Percentiles rank a stretch among this genome's conserved stretches.
phyloP scores from a whole-genome alignment of 2,113 vertebrate species.

The Microtus montanus region DNA sequence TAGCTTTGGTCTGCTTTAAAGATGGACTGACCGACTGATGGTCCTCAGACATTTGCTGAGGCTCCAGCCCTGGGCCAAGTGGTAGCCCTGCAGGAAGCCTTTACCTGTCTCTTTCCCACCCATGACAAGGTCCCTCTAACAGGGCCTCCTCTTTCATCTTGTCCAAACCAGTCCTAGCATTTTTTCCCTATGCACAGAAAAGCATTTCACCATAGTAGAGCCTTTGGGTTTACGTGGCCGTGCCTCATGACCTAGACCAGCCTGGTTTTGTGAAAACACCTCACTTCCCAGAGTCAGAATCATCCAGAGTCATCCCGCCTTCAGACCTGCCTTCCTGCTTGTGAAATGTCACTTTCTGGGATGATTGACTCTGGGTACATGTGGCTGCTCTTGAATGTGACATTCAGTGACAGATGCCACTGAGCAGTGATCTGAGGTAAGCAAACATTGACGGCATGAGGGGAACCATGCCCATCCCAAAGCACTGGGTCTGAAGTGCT shows the following conservation, averaged over 20 bases:
- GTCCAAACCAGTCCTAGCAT: background rate
- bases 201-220: background rate
- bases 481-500: background rate
- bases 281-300: background rate
- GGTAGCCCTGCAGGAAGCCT: background rate
- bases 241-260: background rate
- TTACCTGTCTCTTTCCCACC: background rate
- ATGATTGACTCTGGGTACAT: too few species aligned
- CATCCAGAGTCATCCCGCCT: too few species aligned
- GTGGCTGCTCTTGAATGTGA: background rate
- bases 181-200: background rate
- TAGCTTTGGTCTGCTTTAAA: background rate
- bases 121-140: background rate
- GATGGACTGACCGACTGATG: too few species aligned
- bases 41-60: background rate
- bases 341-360: too few species aligned
- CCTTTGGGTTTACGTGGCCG: background rate
- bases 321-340: background rate
- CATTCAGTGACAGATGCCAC: background rate
- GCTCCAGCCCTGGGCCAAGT: too few species aligned
- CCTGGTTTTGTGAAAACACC: background rate
- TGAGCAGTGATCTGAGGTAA: background rate
- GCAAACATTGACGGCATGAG: too few species aligned
- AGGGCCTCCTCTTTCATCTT: background rate
- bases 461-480: background rate